Evolutionary conservation across 2,888 invertebrate genomes (phyloP).

Genomic region (Ischnura elegans): DNA sequence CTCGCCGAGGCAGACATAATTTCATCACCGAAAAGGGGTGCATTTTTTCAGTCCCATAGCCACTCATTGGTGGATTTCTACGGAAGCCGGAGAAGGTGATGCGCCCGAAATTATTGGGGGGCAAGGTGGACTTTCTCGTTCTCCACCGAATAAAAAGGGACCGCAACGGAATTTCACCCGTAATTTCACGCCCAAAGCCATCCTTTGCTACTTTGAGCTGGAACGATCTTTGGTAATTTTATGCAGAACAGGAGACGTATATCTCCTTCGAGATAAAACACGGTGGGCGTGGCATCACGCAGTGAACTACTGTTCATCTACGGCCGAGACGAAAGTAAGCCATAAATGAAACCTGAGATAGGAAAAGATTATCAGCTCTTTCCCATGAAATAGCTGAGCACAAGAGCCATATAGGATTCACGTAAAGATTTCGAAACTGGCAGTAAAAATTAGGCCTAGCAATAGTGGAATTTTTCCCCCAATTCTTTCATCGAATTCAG

Average conservation of each 20-base stretch:
- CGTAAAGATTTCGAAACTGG: too few relatives aligned
- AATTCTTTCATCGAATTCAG: too few relatives aligned
- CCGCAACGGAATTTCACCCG: not conserved
- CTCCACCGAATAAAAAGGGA: not conserved
- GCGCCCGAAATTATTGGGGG: not conserved
- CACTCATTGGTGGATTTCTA: not conserved
- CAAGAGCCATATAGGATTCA: too few relatives aligned
- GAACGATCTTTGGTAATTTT: not conserved
- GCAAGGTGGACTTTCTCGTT: not conserved
- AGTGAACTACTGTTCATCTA: too few relatives aligned
- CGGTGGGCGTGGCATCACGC: too few relatives aligned
- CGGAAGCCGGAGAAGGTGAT: not conserved
- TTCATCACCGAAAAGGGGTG: not conserved
- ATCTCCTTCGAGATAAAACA: not conserved
- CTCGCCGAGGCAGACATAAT: not conserved
- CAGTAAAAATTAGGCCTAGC: too few relatives aligned
- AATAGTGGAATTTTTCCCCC: too few relatives aligned
- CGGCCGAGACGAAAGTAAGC: too few relatives aligned
- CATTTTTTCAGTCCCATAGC: not conserved
- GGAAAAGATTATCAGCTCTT: too few relatives aligned
- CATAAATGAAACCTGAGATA: too few relatives aligned
- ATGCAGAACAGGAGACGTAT: not conserved
- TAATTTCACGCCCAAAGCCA: not conserved
- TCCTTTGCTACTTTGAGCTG: not conserved
- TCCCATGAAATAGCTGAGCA: too few relatives aligned